These are phyloP conservation scores for Pachydiplax longipennis DNA, from an alignment of 2,888 invertebrate species.

Conservation along the genomic window DNA sequence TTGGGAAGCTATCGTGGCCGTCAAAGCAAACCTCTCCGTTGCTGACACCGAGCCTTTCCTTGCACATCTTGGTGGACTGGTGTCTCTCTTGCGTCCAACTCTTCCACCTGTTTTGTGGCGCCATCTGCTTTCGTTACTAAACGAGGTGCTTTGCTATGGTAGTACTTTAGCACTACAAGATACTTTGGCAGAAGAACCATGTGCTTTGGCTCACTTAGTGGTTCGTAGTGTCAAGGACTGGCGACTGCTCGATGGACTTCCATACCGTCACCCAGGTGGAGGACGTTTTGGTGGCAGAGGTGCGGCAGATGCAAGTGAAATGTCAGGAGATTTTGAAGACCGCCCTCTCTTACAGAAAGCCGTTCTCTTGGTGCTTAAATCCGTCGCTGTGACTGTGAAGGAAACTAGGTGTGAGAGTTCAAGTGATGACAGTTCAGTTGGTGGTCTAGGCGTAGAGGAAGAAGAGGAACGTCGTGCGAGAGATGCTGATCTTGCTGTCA, in stretches of 20 bases:
- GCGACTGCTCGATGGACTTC: slow-evolving; percentile 70
- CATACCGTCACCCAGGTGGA: slow-evolving; percentile 59
- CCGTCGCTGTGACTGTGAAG: slow-evolving; percentile 88
- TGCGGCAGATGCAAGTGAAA: slow-evolving; percentile 62
- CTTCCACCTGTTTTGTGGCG: slow-evolving; percentile 86
- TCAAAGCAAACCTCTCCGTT: slow-evolving; percentile 87
- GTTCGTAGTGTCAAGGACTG: slow-evolving; percentile 87
- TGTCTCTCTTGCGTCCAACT: slow-evolving; percentile 71
- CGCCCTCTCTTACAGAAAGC: slow-evolving; percentile 85
- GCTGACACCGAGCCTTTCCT: slow-evolving; percentile 90
- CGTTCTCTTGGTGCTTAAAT: slow-evolving; percentile 85
- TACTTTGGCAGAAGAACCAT: slow-evolving; percentile 86
- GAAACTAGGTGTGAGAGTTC: slow-evolving; percentile 85
- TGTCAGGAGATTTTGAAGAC: slow-evolving; percentile 65
- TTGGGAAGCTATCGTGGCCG: slow-evolving; percentile 91
- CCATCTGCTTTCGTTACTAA: slow-evolving; percentile 83
- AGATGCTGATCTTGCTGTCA: slow-evolving; percentile 87
- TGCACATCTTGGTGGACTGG: slow-evolving; percentile 82
- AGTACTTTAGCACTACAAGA: slow-evolving; percentile 89
- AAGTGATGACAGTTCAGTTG: slow-evolving; percentile 76
- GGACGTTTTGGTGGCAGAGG: slow-evolving; percentile 61
- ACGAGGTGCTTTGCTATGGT: slow-evolving; percentile 90
- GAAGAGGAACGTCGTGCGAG: slow-evolving; percentile 69
- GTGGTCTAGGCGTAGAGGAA: slow-evolving; percentile 59
- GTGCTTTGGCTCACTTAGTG: slow-evolving; percentile 83